Evolutionary conservation across 35 echinoderm and acorn worm species (phyloP).

Genomic region (Eucidaris tribuloides): DNA sequence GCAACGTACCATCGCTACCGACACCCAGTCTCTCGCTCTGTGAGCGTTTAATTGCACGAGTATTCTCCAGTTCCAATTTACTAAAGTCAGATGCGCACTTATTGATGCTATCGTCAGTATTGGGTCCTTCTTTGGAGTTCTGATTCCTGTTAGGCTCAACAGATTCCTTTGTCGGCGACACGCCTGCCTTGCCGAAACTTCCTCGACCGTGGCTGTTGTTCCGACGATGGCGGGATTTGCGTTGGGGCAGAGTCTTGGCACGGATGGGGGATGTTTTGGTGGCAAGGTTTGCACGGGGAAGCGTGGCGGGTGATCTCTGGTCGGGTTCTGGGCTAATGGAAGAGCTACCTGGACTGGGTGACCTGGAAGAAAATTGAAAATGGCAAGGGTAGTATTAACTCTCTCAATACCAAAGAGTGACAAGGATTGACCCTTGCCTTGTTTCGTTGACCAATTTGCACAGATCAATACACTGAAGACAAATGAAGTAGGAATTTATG

Average conservation of each 20-base stretch:
- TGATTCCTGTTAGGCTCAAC: not conserved
- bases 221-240: conserved; percentile 67
- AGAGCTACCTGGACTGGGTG: conserved; percentile 70
- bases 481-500: no score
- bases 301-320: conserved; percentile 34
- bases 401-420: no score
- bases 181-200: conserved; percentile 35
- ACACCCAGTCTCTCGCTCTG: not conserved
- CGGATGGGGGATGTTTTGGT: conserved; percentile 31
- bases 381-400: no score
- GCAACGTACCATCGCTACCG: not conserved
- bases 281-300: conserved; percentile 41
- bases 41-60: conserved; percentile 10
- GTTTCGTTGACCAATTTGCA: no score
- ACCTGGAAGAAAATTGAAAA: conserved; percentile 44
- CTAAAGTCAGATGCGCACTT: not conserved
- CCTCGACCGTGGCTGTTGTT: conserved; percentile 80
- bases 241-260: conserved; percentile 67
- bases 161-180: conserved; percentile 12
- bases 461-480: no score
- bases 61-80: not conserved
- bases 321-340: conserved; percentile 66
- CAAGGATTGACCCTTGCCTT: no score
- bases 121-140: not conserved
- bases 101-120: not conserved